Conservation (phyloP, 2,113 vertebrate genomes). For the Nesogale talazaci region DNA sequence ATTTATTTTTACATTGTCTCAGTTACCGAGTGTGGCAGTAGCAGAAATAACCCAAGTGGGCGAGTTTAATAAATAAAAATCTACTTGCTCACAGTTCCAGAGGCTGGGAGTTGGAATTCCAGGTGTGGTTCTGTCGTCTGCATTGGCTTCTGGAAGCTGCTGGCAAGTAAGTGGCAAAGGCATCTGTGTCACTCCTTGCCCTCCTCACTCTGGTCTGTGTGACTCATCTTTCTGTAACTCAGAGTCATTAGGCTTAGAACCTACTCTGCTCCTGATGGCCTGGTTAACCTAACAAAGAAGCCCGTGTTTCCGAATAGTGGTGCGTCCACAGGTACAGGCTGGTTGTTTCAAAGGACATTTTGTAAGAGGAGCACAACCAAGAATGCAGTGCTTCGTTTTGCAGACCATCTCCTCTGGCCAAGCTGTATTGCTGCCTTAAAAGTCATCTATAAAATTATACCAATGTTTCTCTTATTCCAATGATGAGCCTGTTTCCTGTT, state of each 20-base stretch:
- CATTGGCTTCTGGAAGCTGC: not conserved
- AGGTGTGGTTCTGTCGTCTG: not conserved
- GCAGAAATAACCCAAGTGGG: not conserved
- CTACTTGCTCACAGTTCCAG: not conserved
- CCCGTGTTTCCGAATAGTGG: not conserved
- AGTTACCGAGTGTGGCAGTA: not conserved
- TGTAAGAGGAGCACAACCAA: not conserved
- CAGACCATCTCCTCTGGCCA: not conserved
- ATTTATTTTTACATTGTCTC: constrained; percentile 5
- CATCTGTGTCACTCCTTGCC: not conserved
- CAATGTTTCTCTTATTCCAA: not conserved
- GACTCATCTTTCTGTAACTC: not conserved
- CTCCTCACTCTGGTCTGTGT: not conserved
- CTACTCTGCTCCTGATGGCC: not conserved
- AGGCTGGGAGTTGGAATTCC: not conserved
- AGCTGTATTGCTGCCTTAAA: constrained; percentile 24
- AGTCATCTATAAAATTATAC: constrained; percentile 35
- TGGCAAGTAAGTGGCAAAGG: not conserved
- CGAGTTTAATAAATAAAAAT: not conserved
- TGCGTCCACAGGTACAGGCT: not conserved
- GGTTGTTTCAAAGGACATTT: not conserved
- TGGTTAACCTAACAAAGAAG: not conserved
- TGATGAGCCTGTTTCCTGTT: constrained; percentile 17
- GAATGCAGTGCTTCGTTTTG: not conserved
- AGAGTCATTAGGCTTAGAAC: not conserved